Evolutionary conservation across 2,888 invertebrate genomes (phyloP), one percentile per base, ranked within the genome.

Genomic region (Nesidiocoris tenuis): DNA sequence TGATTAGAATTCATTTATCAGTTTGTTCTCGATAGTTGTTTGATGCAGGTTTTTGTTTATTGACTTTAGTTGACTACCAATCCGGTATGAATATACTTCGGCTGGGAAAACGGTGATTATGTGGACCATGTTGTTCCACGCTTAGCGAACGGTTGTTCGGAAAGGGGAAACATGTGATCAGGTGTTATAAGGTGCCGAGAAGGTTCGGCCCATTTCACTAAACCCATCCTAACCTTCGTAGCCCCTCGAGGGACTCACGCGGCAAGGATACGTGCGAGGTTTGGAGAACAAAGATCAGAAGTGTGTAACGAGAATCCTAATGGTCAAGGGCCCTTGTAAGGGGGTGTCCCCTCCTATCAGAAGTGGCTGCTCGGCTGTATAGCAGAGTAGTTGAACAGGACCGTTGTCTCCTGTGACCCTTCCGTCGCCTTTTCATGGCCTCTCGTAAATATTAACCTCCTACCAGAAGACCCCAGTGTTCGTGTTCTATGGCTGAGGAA

Each of bases 271-370:
- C 54, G 74, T 74, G 64, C 24, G 74, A 57, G 24, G 57, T n/a
- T 63, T 39, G 66, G 24, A 66, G 39, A 25, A 75, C 59, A 66
- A 66, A 66, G 74, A 66, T 75, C 65, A 75, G 66, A 66, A 66
- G 74, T 65, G 65, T 75, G 74, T 75, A 75, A 75, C 74, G 74
- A 75, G 74, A 75, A 66, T 75, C 74, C 59, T 75, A 75, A 75
- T 75, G 74, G 74, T 65, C 65, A 66, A 75, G 59, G 59, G 66
- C 21, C 59, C 25, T 23, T 54, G 21, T 39, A 39, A 39, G 39
- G 12, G 39, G 39, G 39, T 12, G 39, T 39, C 39, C 39, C 39
- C 39, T 39, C 12, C 39, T 39, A 39, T 39, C 39, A 39, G 39
- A 39, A 39, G 39, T 39, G 39, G 39, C 39, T 39, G 39, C 39